phyloP scores from a whole-genome alignment of 2,113 vertebrate genomes.

The Ammospiza nelsoni region DNA sequence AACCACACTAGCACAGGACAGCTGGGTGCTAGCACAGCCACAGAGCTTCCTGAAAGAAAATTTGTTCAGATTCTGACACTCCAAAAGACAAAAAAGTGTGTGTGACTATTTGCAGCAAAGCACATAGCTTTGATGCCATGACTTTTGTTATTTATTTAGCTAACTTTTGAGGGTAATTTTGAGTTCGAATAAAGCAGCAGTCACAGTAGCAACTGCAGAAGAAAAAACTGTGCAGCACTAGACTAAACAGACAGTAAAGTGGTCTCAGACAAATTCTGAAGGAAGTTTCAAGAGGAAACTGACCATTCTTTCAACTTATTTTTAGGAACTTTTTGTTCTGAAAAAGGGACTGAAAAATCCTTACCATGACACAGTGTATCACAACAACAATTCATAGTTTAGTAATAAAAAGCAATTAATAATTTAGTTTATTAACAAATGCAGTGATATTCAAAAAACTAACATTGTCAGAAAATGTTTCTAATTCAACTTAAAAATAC shows the following conservation, averaged over 20 bases:
- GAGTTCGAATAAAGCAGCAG: not conserved
- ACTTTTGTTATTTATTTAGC: not conserved
- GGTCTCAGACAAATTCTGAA: not conserved
- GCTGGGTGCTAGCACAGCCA: not conserved
- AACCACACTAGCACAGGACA: not conserved
- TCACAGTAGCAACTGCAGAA: not conserved
- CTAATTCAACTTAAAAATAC: not conserved
- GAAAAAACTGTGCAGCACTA: not conserved
- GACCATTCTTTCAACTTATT: constrained; percentile 1
- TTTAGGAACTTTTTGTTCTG: not conserved
- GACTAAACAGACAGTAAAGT: not conserved
- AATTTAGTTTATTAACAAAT: not conserved
- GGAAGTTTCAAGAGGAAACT: constrained; percentile 11
- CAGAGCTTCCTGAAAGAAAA: not conserved
- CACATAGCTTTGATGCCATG: not conserved
- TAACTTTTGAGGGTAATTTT: not conserved
- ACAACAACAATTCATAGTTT: not conserved
- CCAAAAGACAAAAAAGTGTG: not conserved
- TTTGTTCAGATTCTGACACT: not conserved
- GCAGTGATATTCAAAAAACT: not conserved
- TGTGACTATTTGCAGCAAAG: not conserved
- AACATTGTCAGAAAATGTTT: not conserved
- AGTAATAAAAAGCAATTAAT: not conserved
- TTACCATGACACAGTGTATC: not conserved
- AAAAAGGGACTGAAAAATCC: not conserved